Percentiles rank a stretch among this genome's conserved stretches.
phyloP scores from a whole-genome alignment of 1,140 invertebrate species.

The Meloidogyne floridensis region DNA sequence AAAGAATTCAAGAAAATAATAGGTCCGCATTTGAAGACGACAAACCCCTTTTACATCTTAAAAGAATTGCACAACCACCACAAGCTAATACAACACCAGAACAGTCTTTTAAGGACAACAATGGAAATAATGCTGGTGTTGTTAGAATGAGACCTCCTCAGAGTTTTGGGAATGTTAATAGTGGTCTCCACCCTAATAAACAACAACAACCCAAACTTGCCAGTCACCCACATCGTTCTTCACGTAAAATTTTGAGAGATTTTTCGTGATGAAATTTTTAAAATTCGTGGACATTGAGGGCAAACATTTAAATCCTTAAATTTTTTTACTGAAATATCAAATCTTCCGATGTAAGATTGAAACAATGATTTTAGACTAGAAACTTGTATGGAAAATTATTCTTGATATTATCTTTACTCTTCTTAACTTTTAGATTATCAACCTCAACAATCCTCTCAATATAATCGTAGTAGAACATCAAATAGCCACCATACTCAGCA shows the following conservation, averaged over 20 bases:
- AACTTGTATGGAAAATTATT: not conserved
- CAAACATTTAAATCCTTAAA: no score
- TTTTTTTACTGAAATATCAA: no score
- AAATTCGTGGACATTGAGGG: no score
- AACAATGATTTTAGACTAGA: not conserved
- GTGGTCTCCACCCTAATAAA: not conserved
- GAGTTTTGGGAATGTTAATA: not conserved
- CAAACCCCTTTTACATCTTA: conserved; percentile 69
- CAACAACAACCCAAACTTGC: not conserved
- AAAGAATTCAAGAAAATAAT: conserved; percentile 80
- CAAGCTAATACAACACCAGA: not conserved
- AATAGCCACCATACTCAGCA: conserved; percentile 26
- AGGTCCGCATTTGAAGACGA: conserved; percentile 71
- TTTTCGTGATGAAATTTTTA: not conserved
- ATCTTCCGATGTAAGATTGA: no score
- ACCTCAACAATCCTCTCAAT: conserved; percentile 22
- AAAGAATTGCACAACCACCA: conserved; percentile 43
- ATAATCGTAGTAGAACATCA: conserved; percentile 46
- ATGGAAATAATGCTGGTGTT: conserved; percentile 1
- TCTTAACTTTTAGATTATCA: not conserved
- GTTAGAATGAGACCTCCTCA: not conserved
- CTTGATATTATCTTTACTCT: no score
- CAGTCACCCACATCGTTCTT: conserved; percentile 4
- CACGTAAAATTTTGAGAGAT: not conserved
- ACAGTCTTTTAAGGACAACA: not conserved